These are phyloP conservation scores for Pedicia rivosa DNA, from an alignment of 2,888 invertebrate species.

Conservation along the genomic window DNA sequence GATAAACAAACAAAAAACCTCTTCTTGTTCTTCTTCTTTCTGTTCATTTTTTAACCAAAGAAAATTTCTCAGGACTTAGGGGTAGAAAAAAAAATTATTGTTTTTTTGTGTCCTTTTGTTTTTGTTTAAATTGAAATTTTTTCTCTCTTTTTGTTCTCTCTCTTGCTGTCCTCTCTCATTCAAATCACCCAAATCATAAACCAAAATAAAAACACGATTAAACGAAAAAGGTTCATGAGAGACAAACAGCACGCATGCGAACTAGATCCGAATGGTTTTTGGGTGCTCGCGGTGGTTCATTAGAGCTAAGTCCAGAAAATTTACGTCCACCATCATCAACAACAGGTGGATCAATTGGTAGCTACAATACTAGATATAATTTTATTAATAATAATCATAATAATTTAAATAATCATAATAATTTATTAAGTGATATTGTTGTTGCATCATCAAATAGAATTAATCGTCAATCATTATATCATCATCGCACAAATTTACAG, in stretches of 20 bases:
- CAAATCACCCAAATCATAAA: no score
- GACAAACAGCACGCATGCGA: slow-evolving; percentile 92
- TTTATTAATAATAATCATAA: slow-evolving; percentile 1
- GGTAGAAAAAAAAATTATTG: no score
- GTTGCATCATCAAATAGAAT: slow-evolving; percentile 4
- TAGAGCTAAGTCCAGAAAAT: slow-evolving; percentile 15
- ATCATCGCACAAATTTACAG: background rate
- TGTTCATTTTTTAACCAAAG: background rate
- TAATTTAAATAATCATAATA: background rate
- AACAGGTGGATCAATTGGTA: slow-evolving; percentile 29
- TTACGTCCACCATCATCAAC: slow-evolving; percentile 10
- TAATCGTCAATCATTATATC: slow-evolving; percentile 1
- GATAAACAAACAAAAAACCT: no score
- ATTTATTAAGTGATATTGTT: background rate
- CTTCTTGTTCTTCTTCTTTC: background rate
- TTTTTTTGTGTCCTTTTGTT: no score
- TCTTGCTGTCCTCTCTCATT: no score
- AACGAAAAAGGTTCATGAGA: slow-evolving; percentile 65
- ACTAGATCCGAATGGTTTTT: slow-evolving; percentile 97
- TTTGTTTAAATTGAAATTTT: no score
- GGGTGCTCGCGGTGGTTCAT: slow-evolving; percentile 23
- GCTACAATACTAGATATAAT: slow-evolving; percentile 16
- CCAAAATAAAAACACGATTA: background rate
- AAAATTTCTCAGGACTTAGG: no score
- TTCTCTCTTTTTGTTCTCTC: no score